A percentile compares a stretch with the other conserved stretches of the same genome.
These are phyloP conservation scores for Cephus runcator DNA, from an alignment of 2,888 invertebrate species.

Conservation along the genomic window DNA sequence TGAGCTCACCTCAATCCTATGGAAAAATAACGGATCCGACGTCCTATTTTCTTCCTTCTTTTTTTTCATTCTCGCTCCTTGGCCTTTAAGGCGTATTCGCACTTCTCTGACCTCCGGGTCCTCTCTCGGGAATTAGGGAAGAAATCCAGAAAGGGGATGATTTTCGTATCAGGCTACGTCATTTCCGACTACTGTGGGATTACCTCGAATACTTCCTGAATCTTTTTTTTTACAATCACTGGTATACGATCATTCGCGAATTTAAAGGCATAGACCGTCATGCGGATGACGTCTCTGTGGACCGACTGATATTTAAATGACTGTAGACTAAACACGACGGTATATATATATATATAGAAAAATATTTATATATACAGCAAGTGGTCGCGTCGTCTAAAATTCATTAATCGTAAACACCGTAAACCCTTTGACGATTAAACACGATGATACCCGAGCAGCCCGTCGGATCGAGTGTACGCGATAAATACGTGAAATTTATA, in stretches of 20 bases:
- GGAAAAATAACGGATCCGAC: neutral
- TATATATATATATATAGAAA: neutral
- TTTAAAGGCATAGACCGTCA: neutral
- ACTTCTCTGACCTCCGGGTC: neutral
- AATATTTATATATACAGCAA: no score
- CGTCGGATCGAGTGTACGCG: neutral
- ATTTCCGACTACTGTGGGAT: neutral
- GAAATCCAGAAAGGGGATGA: neutral
- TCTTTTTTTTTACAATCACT: neutral
- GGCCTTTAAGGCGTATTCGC: neutral
- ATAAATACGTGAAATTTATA: neutral
- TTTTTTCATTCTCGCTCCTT: neutral
- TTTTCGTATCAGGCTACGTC: neutral
- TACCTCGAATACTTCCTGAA: neutral
- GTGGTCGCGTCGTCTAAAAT: no score
- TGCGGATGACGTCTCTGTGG: neutral
- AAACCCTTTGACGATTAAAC: neutral
- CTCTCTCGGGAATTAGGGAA: neutral
- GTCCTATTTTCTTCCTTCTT: no score
- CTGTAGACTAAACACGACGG: neutral
- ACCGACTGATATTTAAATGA: neutral
- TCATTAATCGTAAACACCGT: neutral
- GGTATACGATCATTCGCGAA: neutral
- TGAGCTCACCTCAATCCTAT: neutral
- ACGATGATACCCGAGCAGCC: neutral